Conservation (phyloP, 2,113 vertebrate species). For the Ctenodactylus gundi region DNA sequence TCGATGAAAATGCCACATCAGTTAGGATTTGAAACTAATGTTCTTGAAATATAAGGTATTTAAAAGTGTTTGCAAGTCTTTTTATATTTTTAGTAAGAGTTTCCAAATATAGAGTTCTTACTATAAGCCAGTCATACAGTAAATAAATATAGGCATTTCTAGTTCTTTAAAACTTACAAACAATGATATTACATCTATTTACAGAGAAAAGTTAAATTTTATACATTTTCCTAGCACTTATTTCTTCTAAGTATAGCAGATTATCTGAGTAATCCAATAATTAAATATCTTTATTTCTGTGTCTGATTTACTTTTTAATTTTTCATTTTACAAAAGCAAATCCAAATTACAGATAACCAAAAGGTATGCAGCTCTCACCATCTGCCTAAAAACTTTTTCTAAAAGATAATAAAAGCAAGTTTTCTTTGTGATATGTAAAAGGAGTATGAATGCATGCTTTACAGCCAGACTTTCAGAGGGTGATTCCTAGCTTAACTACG, state of each 20-base stretch:
- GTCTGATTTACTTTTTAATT: constrained; percentile 34
- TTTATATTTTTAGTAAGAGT: constrained; percentile 44
- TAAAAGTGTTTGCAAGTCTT: constrained; percentile 30
- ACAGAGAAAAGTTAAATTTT: constrained; percentile 41
- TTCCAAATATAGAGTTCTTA: not conserved
- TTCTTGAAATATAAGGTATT: constrained; percentile 44
- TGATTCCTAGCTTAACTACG: not conserved
- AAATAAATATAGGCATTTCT: not conserved
- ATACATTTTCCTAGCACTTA: not conserved
- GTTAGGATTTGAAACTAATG: constrained; percentile 34
- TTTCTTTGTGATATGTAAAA: no score
- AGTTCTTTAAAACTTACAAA: constrained; percentile 27
- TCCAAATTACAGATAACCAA: constrained; percentile 2
- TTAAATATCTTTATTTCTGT: not conserved
- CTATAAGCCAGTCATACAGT: not conserved
- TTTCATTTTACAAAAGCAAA: constrained; percentile 47
- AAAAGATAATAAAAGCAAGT: not conserved
- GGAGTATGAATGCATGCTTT: not conserved
- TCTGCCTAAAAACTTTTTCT: not conserved
- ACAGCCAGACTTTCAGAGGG: no score
- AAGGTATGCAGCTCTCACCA: not conserved
- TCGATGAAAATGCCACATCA: constrained; percentile 52
- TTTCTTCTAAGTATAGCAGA: constrained; percentile 17
- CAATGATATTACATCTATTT: not conserved
- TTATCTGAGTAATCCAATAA: not conserved